Evolutionary conservation across 1,140 invertebrate genomes (phyloP), one percentile per base, ranked within the genome.

Genomic region (Aradophagus sp.): DNA sequence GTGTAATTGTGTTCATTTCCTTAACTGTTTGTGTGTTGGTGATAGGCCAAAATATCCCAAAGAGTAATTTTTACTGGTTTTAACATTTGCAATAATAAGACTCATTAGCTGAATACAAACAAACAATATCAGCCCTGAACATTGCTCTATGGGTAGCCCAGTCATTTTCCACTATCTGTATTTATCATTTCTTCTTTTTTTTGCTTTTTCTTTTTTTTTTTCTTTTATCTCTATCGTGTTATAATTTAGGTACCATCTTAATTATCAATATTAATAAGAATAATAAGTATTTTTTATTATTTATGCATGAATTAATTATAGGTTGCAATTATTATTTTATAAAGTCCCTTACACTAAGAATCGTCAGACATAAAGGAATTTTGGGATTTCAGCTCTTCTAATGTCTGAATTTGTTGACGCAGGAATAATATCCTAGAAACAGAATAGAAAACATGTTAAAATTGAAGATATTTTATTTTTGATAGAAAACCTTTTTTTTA

Each of bases 321-420:
- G 78, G 78, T 80, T 79, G 77, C 82, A 84, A 85, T 84, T 80
- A 85, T 84, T 84, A 84, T 78, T 84, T 85, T 85, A 86, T 86
- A 85, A 85, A 86, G 83, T 84, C 80, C 80, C 82, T 84, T 86
- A 85, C 82, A 87, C 86, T 88, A 88, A 85, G 87, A 88, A 86
- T 92, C 91, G 74, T 93, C 92, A 80, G 90, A 92, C 92, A 94
- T 93, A 82, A 95, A 95, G 77, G 93, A 93, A 89, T 95, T 95
- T 90, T 94, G 93, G 86, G 93, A 93, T 89, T 95, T 96, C 86
- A 95, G 89, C 87, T 94, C 93, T 89, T 96, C 93, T 86, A 96
- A 86, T 77, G 90, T 91, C 85, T 92, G 91, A 76, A 95, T 95
- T 90, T 95, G 94, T 87, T 95, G 93, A 82, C 93, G 92, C 79